Evolutionary conservation across 2,113 vertebrate genomes (phyloP), one percentile per base, ranked within the genome.

Genomic region (Dicrurus megarhynchus): DNA sequence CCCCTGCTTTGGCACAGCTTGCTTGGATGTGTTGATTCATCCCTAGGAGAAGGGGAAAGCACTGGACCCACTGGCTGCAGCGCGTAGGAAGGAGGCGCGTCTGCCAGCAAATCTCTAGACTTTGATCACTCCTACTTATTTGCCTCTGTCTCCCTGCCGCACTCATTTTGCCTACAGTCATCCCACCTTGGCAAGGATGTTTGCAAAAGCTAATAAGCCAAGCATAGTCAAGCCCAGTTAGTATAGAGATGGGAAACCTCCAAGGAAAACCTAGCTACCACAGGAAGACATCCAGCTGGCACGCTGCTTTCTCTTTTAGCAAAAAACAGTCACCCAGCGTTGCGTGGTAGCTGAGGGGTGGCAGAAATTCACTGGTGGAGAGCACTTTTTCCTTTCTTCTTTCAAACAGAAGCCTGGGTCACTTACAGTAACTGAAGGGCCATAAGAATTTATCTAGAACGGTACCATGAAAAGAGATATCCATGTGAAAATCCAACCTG

Each of bases 61-160:
- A 90, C 93, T 95, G 95, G 93, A 96, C 90, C 83, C 88, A 90
- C 64, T 94, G 96, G 92, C 86, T 92, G 86, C 12, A 84, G 80
- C n/a, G 90, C 69, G 96, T 97, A 95, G 96, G 96, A 96, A 95
- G 95, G 80, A 96, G 83, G 32, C 12, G 1, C 5, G 85, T 64
- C 95, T 97, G 96, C 96, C 96, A 97, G 90, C 44, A 93, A 82
- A 90, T 89, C 96, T 96, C 65, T 42, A 90, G 85, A 69, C 94
- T 96, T 97, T 97, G 96, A 96, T 96, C 95, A 68, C 83, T 96
- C 92, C 92, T 75, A 79, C 95, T 96, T 96, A 95, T 53, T 96
- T 97, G 96, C 93, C 83, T 90, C 96, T 90, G 93, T 93, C 93
- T 96, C 95, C 61, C 76, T 49, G 41, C 90, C 60, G 64, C 77